Evolutionary conservation across 2,113 vertebrate species (phyloP), one percentile per base, ranked within the genome.

Genomic region (Vulpes vulpes): DNA sequence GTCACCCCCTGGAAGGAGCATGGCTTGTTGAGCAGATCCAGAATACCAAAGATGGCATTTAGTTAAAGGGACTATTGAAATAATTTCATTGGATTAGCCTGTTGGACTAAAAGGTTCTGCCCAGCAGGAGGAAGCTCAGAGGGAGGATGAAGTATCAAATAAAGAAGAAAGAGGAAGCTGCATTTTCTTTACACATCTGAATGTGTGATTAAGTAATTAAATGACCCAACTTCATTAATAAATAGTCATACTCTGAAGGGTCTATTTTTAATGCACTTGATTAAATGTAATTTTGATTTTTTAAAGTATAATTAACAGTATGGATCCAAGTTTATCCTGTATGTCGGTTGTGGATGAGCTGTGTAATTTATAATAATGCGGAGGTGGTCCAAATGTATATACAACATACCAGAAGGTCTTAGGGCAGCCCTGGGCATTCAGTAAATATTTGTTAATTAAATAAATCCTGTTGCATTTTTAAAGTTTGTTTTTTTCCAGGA

Each of bases 181-280:
- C 23, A 49, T 93, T 97, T 86, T 95, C 86, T 94, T 96, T 94
- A 86, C 55, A 74, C 22, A 73, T 83, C 73, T 60, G 82, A 97
- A 97, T 71, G 60, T 91, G 43, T 86, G 57, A 27, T 87, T 87
- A 91, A 93, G 57, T 84, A 97, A 91, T 94, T 95, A 96, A 85
- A 79, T 80, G 78, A 96, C 83, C 90, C 92, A 55, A 89, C 35
- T 19, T 92, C 79, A 89, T 96, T 97, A 95, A 86, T 80, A 93
- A 97, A 74, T 81, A 89, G 79, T 83, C 91, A 86, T 23, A 86
- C 74, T 90, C 80, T 82, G 53, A 97, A 92, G 38, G 35, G n/a
- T 74, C n/a, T 92, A 81, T 94, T 96, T 95, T 89, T 85, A 95
- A 81, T 71, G 53, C 16, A 81, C 60, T 97, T 94, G 30, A 85